phyloP scores from a whole-genome alignment of 2,113 vertebrate genomes.

The Alouatta palliata region DNA sequence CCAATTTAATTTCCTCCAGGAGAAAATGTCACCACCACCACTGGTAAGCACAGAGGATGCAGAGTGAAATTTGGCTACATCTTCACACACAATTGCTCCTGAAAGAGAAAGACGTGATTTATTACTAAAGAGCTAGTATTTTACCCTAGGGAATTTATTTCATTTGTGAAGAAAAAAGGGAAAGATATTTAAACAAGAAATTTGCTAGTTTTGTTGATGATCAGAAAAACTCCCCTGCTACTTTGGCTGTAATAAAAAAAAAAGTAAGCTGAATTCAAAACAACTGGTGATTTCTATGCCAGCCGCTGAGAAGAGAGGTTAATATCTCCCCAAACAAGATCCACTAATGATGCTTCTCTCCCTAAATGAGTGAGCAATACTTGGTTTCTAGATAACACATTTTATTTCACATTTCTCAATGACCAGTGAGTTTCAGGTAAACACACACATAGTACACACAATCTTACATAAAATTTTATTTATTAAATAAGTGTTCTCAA shows the following conservation, averaged over 20 bases:
- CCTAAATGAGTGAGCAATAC: not conserved
- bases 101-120: constrained; percentile 52
- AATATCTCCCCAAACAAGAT: not conserved
- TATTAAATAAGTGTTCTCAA: not conserved
- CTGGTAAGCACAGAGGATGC: not conserved
- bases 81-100: not conserved
- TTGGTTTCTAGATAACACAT: not conserved
- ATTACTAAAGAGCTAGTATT: not conserved
- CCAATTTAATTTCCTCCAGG: constrained; percentile 51
- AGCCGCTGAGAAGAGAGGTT: not conserved
- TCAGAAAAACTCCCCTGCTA: not conserved
- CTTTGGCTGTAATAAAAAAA: constrained; percentile 40
- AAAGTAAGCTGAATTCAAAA: constrained; percentile 14
- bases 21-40: constrained; percentile 56
- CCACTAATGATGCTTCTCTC: not conserved
- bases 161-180: constrained; percentile 47
- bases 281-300: not conserved
- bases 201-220: constrained; percentile 24
- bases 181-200: constrained; percentile 50
- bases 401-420: constrained; percentile 25
- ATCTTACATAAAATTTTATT: not conserved
- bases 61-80: not conserved
- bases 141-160: constrained; percentile 1
- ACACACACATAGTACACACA: accelerated
- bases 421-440: not conserved